Base-by-base conservation (phyloP, 2,888 invertebrate species). In the Stenoptilia bipunctidactyla region DNA sequence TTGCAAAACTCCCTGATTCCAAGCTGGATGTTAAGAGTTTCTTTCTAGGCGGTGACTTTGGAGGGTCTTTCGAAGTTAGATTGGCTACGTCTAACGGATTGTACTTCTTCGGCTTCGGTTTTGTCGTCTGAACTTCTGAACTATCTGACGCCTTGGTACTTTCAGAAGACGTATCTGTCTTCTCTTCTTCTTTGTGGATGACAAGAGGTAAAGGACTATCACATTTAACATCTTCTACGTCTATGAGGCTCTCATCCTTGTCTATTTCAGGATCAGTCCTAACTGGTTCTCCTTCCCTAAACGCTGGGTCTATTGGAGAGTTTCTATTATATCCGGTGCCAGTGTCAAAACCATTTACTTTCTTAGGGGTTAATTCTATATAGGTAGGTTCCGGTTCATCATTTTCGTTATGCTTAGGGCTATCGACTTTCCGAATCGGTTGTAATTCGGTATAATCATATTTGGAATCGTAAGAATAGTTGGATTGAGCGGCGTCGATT, bases 21-120 rank as follows among this genome's bases (percentile, higher is more conserved):
- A 61, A 46, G 47, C 50, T 60, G 0, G 69, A 58, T 4, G 65
- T 66, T 50, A 86, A 52, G 45, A 86, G 55, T 53, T 86, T 86
- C 52, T 86, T 86, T 49, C 85, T 73, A 1, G 75, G 73, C 13
- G 84, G 80, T 2, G 82, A 74, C 50, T 83, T 86, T 1, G 87
- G 87, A 1, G 87, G 87, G 56, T 87, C 88, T 59, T 85, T 86
- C 8, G 88, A 85, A 15, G 88, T 88, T 49, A 88, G 70, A 68
- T 88, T 88, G 43, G 86, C 88, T 9, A 88, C 87, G 56, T 88
- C 88, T 41, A 88, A 61, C n/a, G 88, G 88, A 60, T 88, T 87
- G 51, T 83, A 87, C 49, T 83, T 87, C 63, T 71, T 86, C 59
- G 47, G 53, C 41, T 58, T 68, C 14, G 43, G 56, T 47, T 74